These are phyloP conservation scores for Pao palembangensis DNA, from an alignment of 2,113 vertebrate species.

Conservation along the genomic window DNA sequence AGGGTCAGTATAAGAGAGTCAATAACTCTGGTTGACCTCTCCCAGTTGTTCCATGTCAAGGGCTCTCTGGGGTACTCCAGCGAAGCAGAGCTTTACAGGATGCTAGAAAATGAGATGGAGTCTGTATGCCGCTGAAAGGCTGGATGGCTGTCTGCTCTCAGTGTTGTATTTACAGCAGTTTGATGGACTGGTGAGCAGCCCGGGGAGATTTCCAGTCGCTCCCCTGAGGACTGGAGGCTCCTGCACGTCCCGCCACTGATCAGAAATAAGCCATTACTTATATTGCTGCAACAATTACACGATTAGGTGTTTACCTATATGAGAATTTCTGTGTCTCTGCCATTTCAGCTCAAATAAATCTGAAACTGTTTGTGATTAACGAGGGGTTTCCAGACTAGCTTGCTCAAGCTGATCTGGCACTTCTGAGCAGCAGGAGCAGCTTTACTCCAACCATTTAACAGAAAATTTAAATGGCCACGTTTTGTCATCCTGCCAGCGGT, in stretches of 20 bases:
- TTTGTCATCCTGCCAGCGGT: conserved; percentile 24
- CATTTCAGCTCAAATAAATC: too few species aligned
- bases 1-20: not conserved
- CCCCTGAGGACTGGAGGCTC: too few species aligned
- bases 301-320: too few species aligned
- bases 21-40: not conserved
- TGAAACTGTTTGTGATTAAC: conserved; percentile 31
- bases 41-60: not conserved
- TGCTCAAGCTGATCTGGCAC: conserved; percentile 36
- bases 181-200: too few species aligned
- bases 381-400: conserved; percentile 16
- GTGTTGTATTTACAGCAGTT: too few species aligned
- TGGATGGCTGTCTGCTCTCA: too few species aligned
- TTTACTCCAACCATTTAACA: conserved; percentile 25
- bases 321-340: too few species aligned
- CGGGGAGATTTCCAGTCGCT: too few species aligned
- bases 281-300: too few species aligned
- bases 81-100: not conserved
- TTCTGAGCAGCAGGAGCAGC: conserved; percentile 15
- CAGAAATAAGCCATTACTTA: too few species aligned
- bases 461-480: conserved; percentile 17
- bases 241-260: too few species aligned
- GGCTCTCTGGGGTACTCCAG: not conserved
- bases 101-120: not conserved
- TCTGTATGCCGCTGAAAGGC: too few species aligned